Evolutionary conservation across 2,888 invertebrate genomes (phyloP).

Genomic region (Drosophila parthenogenetica): DNA sequence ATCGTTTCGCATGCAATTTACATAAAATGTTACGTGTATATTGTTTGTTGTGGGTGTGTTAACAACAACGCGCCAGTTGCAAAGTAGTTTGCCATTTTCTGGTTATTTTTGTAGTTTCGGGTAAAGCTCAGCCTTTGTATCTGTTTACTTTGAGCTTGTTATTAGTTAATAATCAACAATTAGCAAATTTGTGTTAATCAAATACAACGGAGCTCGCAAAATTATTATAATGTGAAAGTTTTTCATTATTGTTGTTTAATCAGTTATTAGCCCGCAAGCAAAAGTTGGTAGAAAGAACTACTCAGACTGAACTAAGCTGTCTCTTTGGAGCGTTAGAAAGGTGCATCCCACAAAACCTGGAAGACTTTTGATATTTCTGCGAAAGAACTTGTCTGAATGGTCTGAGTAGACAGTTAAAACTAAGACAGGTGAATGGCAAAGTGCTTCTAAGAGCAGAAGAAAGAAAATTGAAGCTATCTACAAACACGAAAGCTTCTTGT

Average conservation of each 20-base stretch:
- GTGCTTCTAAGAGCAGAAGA: background rate
- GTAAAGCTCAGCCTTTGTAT: slow-evolving; percentile 13
- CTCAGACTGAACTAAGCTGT: background rate
- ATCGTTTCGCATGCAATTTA: slow-evolving; percentile 46
- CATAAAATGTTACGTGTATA: slow-evolving; percentile 55
- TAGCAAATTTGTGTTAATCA: slow-evolving; percentile 75
- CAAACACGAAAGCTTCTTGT: too few relatives aligned
- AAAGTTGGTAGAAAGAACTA: slow-evolving; percentile 32
- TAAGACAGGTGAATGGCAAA: background rate
- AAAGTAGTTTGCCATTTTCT: slow-evolving; percentile 24
- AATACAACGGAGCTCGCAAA: slow-evolving; percentile 44
- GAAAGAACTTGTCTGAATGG: background rate
- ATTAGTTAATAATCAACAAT: slow-evolving; percentile 67
- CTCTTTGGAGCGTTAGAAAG: slow-evolving; percentile 4
- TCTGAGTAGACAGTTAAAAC: background rate
- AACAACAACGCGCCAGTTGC: slow-evolving; percentile 38
- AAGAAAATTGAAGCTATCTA: background rate
- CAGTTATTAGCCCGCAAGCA: slow-evolving; percentile 67
- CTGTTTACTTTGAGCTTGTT: slow-evolving; percentile 27
- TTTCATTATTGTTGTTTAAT: slow-evolving; percentile 54
- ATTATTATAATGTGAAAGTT: slow-evolving; percentile 64
- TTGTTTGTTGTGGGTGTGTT: slow-evolving; percentile 48
- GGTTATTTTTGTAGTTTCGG: slow-evolving; percentile 31
- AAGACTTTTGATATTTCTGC: slow-evolving; percentile 1
- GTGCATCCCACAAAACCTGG: slow-evolving; percentile 3